Percentiles rank a stretch among this genome's conserved stretches.
These are phyloP conservation scores for Cephalopholis sonnerati DNA, from an alignment of 2,113 vertebrate genomes.

Conservation along the genomic window DNA sequence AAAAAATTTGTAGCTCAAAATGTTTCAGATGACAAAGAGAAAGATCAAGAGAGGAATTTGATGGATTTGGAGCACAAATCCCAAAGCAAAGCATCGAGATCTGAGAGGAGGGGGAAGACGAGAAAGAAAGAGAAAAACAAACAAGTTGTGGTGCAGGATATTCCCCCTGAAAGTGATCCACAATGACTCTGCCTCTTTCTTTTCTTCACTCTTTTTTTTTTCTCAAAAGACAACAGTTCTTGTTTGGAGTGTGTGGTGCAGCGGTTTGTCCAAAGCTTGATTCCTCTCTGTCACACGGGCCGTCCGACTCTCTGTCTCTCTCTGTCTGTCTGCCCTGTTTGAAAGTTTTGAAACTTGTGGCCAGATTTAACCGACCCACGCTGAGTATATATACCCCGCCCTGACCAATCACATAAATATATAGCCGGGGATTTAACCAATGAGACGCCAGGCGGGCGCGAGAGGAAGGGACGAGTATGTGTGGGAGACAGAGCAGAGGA, in stretches of 20 bases:
- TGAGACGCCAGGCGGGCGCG: constrained; percentile 66
- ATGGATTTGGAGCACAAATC: constrained; percentile 63
- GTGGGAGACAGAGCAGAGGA: constrained; percentile 51
- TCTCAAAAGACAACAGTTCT: constrained; percentile 45
- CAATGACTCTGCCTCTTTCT: constrained; percentile 61
- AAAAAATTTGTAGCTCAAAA: constrained; percentile 30
- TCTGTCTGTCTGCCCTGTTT: constrained; percentile 60
- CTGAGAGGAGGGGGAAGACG: constrained; percentile 53
- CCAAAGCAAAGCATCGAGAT: constrained; percentile 78
- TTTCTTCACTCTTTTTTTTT: constrained; percentile 16
- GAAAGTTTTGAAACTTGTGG: constrained; percentile 86
- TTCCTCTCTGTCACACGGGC: constrained; percentile 59
- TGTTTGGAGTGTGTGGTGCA: constrained; percentile 66
- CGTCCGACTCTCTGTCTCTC: constrained; percentile 65
- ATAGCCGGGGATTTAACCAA: constrained; percentile 72
- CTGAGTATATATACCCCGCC: constrained; percentile 82
- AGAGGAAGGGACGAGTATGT: constrained; percentile 50
- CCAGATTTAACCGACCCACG: constrained; percentile 81
- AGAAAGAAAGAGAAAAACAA: constrained; percentile 57
- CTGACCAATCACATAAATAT: constrained; percentile 82
- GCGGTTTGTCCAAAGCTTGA: constrained; percentile 63
- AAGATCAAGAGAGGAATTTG: constrained; percentile 35
- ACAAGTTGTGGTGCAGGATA: constrained; percentile 63
- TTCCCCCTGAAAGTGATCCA: constrained; percentile 66
- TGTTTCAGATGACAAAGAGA: constrained; percentile 29